Base-by-base conservation (phyloP, 2,888 invertebrate genomes). In the Oegoconia quadripuncta region DNA sequence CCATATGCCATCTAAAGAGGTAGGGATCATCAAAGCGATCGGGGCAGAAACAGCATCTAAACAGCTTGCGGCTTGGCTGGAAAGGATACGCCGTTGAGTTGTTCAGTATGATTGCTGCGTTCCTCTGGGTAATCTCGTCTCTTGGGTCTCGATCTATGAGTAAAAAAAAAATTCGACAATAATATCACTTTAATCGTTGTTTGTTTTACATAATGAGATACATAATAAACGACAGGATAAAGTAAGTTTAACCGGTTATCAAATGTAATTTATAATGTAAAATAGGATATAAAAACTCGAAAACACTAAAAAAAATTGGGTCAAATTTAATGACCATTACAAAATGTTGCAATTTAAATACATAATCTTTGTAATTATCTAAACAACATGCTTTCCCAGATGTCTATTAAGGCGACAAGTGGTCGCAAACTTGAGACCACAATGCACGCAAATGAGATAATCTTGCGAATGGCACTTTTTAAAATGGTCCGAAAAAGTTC, bases 391-490 rank as follows among this genome's bases (percentile, higher is more conserved):
- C 34, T 76, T 80, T 30, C 69, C 65, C 13, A 81, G 59, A 48
- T 83, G 82, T 12, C 80, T 64, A 32, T 77, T 80, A 40, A 82
- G 50, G 3, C 76, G 66, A 29, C 74, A 76, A 9, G 64, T 54
- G 11, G 76, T 76, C 11, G 76, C 53, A 35, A 81, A 83, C 36
- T 82, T 81, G 48, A 76, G 51, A 0, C 82, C 82, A 43, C 82
- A 83, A 23, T 79, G 74, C 42, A 81, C 79, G 34, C 82, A 83
- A 8, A 71, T 58, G 11, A 69, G 69, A 42, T 76, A 76, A 25
- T 80, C 77, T n/a, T 73, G 70, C 0, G 82, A 78, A 49, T 82
- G 82, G 4, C 76, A 74, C 3, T 80, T 41, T 25, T 74, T 82
- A 35, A 78, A 81, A 44, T 83, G 82, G 14, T 3, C 74, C 73